A percentile compares a stretch with the other conserved stretches of the same genome.
These are phyloP conservation scores for Pilophorus perplexus DNA, from an alignment of 2,888 invertebrate species.

Conservation along the genomic window DNA sequence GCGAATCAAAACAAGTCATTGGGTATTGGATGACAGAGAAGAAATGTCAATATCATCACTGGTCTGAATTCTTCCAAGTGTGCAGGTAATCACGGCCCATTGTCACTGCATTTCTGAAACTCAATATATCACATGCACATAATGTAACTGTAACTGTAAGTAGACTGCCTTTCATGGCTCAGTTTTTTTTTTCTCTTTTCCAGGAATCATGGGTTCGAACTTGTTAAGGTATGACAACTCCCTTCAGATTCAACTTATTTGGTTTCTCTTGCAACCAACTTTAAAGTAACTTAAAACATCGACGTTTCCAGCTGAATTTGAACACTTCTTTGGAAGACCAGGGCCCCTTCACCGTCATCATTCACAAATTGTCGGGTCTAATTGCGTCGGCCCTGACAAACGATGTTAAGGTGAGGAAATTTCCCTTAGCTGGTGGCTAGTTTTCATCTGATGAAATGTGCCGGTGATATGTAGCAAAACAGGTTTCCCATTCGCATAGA, in stretches of 20 bases:
- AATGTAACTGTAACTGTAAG: no score
- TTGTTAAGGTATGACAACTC: slow-evolving; percentile 62
- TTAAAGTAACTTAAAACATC: no score
- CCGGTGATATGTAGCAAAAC: no score
- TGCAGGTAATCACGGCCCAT: no score
- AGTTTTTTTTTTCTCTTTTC: slow-evolving; percentile 44
- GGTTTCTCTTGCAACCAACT: no score
- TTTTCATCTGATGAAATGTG: no score
- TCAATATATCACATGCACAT: no score
- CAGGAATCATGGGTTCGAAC: slow-evolving; percentile 63
- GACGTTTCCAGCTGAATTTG: slow-evolving; percentile 72
- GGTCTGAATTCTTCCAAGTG: slow-evolving; percentile 66
- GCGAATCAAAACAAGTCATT: slow-evolving; percentile 57
- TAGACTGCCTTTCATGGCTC: no score
- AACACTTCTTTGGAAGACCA: slow-evolving; percentile 69
- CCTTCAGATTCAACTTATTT: not conserved
- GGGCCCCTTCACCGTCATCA: slow-evolving; percentile 75
- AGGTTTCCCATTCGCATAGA: no score
- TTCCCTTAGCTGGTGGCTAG: no score
- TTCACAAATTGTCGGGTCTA: slow-evolving; percentile 82
- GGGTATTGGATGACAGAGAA: slow-evolving; percentile 84
- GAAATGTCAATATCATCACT: slow-evolving; percentile 76
- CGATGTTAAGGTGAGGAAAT: slow-evolving; percentile 65
- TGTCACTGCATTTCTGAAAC: not conserved
- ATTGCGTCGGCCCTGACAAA: slow-evolving; percentile 72